Conservation (phyloP, 2,888 invertebrate species). For the Agonopterix heracliana region DNA sequence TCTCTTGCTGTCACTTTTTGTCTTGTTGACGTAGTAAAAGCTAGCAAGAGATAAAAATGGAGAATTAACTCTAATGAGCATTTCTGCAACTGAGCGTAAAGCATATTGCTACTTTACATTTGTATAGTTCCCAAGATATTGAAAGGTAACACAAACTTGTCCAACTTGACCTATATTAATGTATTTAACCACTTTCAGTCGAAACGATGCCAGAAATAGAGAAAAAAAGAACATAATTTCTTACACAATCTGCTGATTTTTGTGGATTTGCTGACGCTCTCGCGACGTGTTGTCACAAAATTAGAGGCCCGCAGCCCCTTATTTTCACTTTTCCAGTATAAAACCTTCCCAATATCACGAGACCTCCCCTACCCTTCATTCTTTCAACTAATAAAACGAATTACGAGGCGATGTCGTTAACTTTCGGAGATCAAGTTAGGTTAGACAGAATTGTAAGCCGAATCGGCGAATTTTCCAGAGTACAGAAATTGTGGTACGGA, state of each 20-base stretch:
- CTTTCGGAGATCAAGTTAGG: constrained; percentile 29
- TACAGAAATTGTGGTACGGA: constrained; percentile 50
- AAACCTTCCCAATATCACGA: constrained; percentile 30
- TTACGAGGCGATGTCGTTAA: constrained; percentile 14
- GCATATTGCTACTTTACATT: too few species aligned
- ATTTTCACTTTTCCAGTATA: constrained; percentile 57
- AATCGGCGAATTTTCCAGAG: constrained; percentile 49
- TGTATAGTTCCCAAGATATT: too few species aligned
- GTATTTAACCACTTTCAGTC: too few species aligned
- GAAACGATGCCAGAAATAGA: too few species aligned
- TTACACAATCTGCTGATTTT: constrained; percentile 1
- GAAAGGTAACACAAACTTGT: too few species aligned
- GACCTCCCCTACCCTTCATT: constrained; percentile 26
- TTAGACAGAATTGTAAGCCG: constrained; percentile 33
- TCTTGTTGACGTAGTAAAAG: too few species aligned
- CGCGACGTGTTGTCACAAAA: constrained; percentile 39
- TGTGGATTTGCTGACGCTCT: constrained; percentile 39
- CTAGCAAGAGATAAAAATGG: too few species aligned
- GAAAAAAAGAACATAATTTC: background rate
- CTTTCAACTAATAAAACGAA: constrained; percentile 18
- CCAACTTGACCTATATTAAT: too few species aligned
- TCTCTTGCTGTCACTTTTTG: too few species aligned
- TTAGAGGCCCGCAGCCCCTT: constrained; percentile 45
- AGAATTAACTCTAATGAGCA: too few species aligned
- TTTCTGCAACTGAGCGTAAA: too few species aligned